Conservation (phyloP, 2,113 vertebrate species). For the Rhea pennata region DNA sequence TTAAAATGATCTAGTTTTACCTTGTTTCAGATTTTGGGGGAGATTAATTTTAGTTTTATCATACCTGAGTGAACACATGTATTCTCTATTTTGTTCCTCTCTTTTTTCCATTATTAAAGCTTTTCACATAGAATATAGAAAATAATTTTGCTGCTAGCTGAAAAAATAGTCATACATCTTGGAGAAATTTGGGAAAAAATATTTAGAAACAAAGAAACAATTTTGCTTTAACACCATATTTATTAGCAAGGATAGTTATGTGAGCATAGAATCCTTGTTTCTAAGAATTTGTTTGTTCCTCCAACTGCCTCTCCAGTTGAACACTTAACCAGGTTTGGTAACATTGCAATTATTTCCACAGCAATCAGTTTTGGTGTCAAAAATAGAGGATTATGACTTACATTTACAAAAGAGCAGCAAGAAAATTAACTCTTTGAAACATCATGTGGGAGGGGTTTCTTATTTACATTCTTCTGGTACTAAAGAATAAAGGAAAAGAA, state of each 20-base stretch:
- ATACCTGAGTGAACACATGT: background rate
- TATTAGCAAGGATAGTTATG: background rate
- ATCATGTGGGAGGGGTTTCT: background rate
- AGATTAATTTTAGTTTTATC: background rate
- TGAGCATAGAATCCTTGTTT: conserved; percentile 1
- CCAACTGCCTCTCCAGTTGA: conserved; percentile 27
- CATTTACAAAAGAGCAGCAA: background rate
- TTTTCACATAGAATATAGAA: background rate
- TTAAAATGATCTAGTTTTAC: background rate
- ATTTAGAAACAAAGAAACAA: background rate
- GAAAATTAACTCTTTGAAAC: conserved; percentile 6
- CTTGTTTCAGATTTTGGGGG: background rate
- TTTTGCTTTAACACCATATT: background rate
- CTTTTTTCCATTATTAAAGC: background rate
- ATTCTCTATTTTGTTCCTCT: background rate
- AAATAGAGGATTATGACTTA: conserved; percentile 31
- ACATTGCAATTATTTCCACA: conserved; percentile 41
- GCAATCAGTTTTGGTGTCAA: conserved; percentile 22
- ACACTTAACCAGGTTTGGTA: conserved; percentile 53
- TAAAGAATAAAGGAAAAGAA: background rate
- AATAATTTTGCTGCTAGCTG: background rate
- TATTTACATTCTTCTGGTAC: background rate
- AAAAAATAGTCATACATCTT: background rate
- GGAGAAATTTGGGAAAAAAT: background rate
- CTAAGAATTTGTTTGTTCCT: conserved; percentile 31